Percentiles rank a stretch among this genome's conserved stretches.
Evolutionary conservation across 2,888 invertebrate genomes (phyloP).

Genomic region (Tortrix viridana): DNA sequence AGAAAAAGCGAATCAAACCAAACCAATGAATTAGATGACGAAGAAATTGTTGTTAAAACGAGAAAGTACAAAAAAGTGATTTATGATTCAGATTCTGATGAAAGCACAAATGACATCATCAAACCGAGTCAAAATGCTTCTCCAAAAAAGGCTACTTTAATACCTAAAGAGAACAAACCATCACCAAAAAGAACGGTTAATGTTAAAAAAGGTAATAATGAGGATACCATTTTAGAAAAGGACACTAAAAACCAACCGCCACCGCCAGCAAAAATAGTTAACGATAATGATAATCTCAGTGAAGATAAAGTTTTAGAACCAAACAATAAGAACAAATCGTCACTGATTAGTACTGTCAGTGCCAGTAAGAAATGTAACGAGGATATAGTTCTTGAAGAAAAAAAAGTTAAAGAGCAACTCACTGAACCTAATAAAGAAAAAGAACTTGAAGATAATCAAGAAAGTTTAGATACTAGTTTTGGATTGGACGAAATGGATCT

Average conservation of each 20-base stretch:
- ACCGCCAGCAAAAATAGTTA: background rate
- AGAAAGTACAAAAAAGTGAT: conserved; percentile 55
- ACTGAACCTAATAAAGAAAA: conserved; percentile 9
- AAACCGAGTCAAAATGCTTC: conserved; percentile 30
- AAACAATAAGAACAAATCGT: too few species aligned
- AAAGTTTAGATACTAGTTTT: conserved; percentile 52
- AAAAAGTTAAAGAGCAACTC: background rate
- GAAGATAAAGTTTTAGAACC: too few species aligned
- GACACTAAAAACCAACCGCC: conserved; percentile 1
- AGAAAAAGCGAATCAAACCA: conserved; percentile 45
- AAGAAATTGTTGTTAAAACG: conserved; percentile 40
- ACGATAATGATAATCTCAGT: background rate
- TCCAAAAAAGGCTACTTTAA: conserved; percentile 4
- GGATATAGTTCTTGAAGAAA: conserved; percentile 15
- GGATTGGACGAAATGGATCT: conserved; percentile 66
- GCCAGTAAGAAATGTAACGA: background rate
- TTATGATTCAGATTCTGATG: conserved; percentile 62
- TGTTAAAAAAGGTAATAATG: too few species aligned
- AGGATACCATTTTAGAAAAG: background rate
- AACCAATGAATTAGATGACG: conserved; percentile 25
- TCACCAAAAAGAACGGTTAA: too few species aligned
- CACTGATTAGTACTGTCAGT: too few species aligned
- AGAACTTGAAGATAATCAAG: conserved; percentile 18
- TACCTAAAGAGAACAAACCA: too few species aligned
- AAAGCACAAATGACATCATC: conserved; percentile 21